Conservation (phyloP, 2,888 invertebrate genomes). For the Hecatera dysodea region DNA sequence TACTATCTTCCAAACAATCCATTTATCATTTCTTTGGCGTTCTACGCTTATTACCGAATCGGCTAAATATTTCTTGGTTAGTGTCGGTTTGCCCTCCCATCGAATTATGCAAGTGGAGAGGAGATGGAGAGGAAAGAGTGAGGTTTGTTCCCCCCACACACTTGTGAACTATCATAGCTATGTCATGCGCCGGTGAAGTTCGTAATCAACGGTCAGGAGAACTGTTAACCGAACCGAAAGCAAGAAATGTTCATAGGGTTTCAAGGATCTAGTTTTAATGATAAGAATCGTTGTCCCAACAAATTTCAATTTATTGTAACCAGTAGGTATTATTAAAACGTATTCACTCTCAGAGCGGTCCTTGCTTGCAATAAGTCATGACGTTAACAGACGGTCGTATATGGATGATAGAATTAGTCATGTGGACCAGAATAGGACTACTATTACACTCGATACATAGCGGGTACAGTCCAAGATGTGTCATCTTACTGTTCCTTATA, state of each 20-base stretch:
- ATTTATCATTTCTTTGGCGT: no score
- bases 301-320: background rate
- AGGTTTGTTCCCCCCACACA: no score
- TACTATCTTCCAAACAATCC: no score
- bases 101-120: no score
- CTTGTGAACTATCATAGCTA: no score
- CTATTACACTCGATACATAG: constrained; percentile 25
- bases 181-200: no score
- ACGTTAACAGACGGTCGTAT: constrained; percentile 29
- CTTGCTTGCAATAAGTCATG: constrained; percentile 36
- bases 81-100: no score
- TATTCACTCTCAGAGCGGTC: constrained; percentile 2
- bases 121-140: no score
- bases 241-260: background rate
- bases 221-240: background rate
- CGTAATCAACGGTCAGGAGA: no score
- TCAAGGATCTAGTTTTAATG: background rate
- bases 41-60: no score
- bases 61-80: no score
- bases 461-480: constrained; percentile 30
- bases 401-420: constrained; percentile 59
- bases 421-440: constrained; percentile 55
- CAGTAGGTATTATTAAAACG: background rate
- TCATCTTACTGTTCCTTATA: constrained; percentile 18
- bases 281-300: background rate